A percentile compares a stretch with the other conserved stretches of the same genome.
Evolutionary conservation across 35 echinoderm and acorn worm species (phyloP).

Genomic region (Heliocidaris tuberculata): DNA sequence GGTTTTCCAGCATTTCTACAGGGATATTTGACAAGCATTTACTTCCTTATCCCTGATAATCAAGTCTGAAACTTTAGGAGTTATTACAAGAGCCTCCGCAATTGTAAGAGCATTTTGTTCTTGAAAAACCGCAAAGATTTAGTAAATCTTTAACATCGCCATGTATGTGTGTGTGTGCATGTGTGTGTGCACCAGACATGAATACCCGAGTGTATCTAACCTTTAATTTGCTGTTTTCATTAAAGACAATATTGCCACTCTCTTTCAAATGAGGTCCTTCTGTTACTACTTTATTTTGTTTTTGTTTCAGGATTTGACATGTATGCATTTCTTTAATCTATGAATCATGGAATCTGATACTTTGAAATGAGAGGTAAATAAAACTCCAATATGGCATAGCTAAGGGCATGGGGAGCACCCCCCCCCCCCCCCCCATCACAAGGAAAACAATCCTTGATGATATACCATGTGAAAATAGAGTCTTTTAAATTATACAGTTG

Average conservation of each 20-base stretch:
- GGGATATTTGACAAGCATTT: not conserved
- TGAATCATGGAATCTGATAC: no score
- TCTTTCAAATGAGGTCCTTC: not conserved
- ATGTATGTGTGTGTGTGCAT: not conserved
- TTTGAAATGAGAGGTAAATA: no score
- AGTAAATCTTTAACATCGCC: not conserved
- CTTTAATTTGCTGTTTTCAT: not conserved
- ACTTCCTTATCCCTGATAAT: not conserved
- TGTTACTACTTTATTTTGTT: not conserved
- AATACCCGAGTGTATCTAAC: not conserved
- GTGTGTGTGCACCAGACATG: not conserved
- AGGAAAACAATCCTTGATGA: no score
- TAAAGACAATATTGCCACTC: not conserved
- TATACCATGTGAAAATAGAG: no score
- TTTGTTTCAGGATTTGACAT: not conserved
- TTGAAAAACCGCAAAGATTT: not conserved
- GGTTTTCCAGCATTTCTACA: not conserved
- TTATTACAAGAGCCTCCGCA: not conserved
- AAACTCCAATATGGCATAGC: no score
- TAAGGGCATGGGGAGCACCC: no score
- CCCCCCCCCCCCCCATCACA: no score
- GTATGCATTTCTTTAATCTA: no score
- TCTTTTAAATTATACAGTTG: no score
- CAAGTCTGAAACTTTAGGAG: not conserved
- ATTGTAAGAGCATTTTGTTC: not conserved